Conservation (phyloP, 1,140 invertebrate species). For the Rhagoletis pomonella region DNA sequence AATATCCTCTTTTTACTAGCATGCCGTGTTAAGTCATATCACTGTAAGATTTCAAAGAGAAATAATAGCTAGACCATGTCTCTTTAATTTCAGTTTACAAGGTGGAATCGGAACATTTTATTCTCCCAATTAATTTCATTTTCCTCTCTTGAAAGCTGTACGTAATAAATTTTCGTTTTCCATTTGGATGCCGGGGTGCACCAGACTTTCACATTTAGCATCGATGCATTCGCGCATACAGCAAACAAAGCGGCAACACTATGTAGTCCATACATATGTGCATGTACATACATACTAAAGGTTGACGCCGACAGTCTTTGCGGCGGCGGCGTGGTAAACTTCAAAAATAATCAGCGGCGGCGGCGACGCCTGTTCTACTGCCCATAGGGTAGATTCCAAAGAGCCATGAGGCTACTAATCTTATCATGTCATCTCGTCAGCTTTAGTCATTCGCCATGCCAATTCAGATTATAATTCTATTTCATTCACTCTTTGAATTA, state of each 20-base stretch:
- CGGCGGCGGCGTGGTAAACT: too few relatives aligned
- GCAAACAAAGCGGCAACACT: background rate
- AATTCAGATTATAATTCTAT: too few relatives aligned
- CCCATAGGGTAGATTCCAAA: too few relatives aligned
- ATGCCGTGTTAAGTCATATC: background rate
- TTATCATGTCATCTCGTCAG: too few relatives aligned
- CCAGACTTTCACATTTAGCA: background rate
- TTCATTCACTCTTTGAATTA: too few relatives aligned
- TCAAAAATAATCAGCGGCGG: too few relatives aligned
- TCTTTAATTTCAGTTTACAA: background rate
- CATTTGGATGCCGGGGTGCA: background rate
- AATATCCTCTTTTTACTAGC: background rate
- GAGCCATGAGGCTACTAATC: too few relatives aligned
- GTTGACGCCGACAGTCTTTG: too few relatives aligned
- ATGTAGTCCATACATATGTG: too few relatives aligned
- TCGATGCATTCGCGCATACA: conserved; percentile 11
- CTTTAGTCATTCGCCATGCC: too few relatives aligned
- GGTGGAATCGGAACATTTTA: conserved; percentile 2
- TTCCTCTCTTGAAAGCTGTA: background rate
- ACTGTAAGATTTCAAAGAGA: background rate
- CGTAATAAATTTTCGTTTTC: background rate
- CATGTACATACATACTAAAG: too few relatives aligned
- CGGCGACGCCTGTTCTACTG: too few relatives aligned
- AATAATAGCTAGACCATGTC: background rate
- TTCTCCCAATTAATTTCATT: background rate